These are phyloP conservation scores for Athalia cordata DNA, from an alignment of 2,888 invertebrate genomes.

Conservation along the genomic window DNA sequence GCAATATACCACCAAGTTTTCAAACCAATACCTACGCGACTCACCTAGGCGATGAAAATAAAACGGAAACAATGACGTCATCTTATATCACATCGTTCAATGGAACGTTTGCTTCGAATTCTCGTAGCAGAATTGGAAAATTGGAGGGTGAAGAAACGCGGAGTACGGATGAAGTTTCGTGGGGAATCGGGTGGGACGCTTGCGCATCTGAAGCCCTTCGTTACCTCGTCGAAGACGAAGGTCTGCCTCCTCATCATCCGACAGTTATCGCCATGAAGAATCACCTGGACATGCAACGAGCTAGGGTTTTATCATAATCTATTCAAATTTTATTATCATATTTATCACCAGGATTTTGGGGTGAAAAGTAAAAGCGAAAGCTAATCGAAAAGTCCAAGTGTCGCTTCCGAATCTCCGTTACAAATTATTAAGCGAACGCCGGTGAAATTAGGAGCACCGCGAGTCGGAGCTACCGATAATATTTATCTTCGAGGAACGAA, in stretches of 20 bases:
- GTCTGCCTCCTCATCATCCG: constrained; percentile 66
- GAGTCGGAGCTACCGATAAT: no score
- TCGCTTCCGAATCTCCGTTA: no score
- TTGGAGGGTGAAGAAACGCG: constrained; percentile 3
- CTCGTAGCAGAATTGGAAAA: constrained; percentile 16
- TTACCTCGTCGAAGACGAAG: constrained; percentile 68
- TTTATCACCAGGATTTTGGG: constrained; percentile 16
- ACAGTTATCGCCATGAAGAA: constrained; percentile 67
- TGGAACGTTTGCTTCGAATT: constrained; percentile 14
- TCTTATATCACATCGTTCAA: not conserved
- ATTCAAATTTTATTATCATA: constrained; percentile 19
- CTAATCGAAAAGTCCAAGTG: no score
- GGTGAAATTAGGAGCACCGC: no score
- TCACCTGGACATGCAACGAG: constrained; percentile 65
- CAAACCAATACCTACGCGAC: not conserved
- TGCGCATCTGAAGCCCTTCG: constrained; percentile 66
- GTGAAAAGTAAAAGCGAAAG: no score
- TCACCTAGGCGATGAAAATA: not conserved
- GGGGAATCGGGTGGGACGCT: constrained; percentile 68
- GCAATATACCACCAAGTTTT: not conserved
- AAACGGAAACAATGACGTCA: not conserved
- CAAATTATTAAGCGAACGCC: no score
- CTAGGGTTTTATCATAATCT: constrained; percentile 58
- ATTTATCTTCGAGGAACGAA: no score
- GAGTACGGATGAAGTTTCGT: constrained; percentile 51